A percentile compares a stretch with the other conserved stretches of the same genome.
Evolutionary conservation across 2,888 invertebrate genomes (phyloP).

Genomic region (Slavum lentiscoides): DNA sequence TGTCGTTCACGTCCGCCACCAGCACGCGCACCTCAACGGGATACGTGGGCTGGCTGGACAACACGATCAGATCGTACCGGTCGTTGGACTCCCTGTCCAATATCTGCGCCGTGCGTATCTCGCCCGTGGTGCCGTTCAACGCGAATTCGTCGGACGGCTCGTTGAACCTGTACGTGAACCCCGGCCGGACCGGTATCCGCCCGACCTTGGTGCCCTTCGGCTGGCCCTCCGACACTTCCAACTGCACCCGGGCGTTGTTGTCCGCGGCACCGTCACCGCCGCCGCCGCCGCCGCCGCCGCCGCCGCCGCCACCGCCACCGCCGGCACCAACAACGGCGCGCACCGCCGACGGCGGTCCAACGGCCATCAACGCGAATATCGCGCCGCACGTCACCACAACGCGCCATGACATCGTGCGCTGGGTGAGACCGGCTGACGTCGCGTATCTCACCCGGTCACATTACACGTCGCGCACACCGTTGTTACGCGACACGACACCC

Average conservation of each 20-base stretch:
- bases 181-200: conserved; percentile 80
- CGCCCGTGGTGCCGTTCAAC: conserved; percentile 81
- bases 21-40: conserved; percentile 88
- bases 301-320: conserved; percentile 68
- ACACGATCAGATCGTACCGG: conserved; percentile 85
- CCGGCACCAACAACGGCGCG: conserved; percentile 61
- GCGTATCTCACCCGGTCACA: neutral
- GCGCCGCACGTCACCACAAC: neutral
- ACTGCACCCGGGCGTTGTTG: conserved; percentile 77
- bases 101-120: conserved; percentile 77
- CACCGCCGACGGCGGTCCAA: conserved; percentile 68
- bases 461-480: neutral
- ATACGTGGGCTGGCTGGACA: conserved; percentile 89
- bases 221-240: conserved; percentile 84
- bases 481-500: neutral
- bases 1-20: conserved; percentile 92
- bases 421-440: neutral
- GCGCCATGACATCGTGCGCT: conserved; percentile 43
- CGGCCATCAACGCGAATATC: neutral
- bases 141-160: conserved; percentile 86
- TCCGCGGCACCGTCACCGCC: conserved; percentile 63
- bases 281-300: conserved; percentile 60
- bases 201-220: conserved; percentile 84
- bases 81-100: conserved; percentile 84
- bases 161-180: conserved; percentile 90